Conservation (phyloP, 2,797 vertebrate species). For the Crax fasciolata region DNA sequence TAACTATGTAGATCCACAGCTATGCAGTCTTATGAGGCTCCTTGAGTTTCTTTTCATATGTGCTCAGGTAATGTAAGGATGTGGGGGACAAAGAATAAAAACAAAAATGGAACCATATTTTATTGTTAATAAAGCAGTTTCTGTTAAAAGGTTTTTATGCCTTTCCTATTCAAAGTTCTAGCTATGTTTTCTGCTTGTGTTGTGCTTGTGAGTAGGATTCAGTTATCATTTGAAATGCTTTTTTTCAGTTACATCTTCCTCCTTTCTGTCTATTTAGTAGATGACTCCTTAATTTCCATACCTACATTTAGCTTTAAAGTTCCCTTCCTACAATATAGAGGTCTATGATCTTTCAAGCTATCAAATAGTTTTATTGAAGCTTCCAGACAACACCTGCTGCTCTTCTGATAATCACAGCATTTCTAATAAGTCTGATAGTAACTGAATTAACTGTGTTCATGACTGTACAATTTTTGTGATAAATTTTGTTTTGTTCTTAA, state of each 20-base stretch:
- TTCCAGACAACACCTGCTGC: not conserved
- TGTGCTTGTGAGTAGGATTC: not conserved
- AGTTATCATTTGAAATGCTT: no score
- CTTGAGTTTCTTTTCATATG: not conserved
- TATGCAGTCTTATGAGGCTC: not conserved
- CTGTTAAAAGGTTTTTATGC: not conserved
- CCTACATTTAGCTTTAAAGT: not conserved
- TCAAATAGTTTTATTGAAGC: not conserved
- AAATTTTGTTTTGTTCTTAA: not conserved
- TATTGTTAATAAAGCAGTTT: not conserved
- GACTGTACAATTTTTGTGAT: not conserved
- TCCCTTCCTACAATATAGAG: not conserved
- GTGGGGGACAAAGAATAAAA: no score
- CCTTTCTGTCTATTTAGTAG: not conserved
- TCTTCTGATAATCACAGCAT: not conserved
- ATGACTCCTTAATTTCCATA: not conserved
- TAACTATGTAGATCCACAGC: not conserved
- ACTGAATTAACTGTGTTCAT: not conserved
- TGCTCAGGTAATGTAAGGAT: not conserved
- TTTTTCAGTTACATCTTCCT: not conserved
- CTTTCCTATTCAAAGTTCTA: not conserved
- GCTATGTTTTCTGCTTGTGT: rapidly evolving
- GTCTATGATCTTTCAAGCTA: not conserved
- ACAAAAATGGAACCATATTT: no score
- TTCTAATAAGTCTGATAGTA: not conserved